Evolutionary conservation across 2,888 invertebrate species (phyloP).

Genomic region (Cordilura impudica): DNA sequence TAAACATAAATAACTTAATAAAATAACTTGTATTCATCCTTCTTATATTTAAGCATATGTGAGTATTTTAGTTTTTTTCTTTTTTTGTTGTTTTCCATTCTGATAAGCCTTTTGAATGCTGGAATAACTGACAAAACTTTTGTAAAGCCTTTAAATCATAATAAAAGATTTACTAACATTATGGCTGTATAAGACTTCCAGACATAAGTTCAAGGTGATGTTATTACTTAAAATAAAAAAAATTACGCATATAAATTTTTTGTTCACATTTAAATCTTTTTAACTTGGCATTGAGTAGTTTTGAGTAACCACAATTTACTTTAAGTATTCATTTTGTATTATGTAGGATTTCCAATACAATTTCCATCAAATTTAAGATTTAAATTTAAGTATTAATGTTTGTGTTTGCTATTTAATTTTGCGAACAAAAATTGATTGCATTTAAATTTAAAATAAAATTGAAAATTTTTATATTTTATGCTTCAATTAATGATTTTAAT

Average conservation of each 20-base stretch:
- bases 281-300: no score
- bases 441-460: background rate
- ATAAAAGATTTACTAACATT: background rate
- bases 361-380: no score
- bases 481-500: background rate
- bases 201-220: constrained; percentile 28
- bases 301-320: no score
- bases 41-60: background rate
- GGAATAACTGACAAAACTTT: constrained; percentile 7
- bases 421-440: no score
- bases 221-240: no score
- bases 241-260: no score
- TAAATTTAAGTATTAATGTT: no score
- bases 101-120: constrained; percentile 3
- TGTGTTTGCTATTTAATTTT: no score
- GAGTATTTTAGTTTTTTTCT: background rate
- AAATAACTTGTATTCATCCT: constrained; percentile 20
- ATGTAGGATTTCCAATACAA: no score
- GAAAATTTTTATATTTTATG: background rate
- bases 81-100: background rate
- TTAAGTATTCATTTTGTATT: no score
- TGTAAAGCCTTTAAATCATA: background rate
- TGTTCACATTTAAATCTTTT: no score
- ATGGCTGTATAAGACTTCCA: background rate
- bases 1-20: no score